Percentiles rank a stretch among this genome's conserved stretches.
Evolutionary conservation across 2,797 vertebrate species (phyloP).

Genomic region (Cynopterus sphinx): DNA sequence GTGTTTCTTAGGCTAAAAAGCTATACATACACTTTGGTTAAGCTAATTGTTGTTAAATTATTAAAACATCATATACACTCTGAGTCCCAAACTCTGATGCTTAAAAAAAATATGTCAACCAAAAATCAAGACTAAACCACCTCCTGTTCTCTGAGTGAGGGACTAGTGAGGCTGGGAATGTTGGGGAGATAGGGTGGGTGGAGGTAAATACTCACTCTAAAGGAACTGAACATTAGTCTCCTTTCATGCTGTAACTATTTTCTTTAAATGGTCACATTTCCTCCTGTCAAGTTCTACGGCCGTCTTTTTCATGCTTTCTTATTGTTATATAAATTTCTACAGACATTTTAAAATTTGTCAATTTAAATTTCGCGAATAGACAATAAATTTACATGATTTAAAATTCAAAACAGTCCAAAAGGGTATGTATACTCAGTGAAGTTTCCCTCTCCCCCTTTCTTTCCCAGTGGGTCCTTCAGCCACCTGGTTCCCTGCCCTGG

Average conservation of each 20-base stretch:
- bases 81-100: background rate
- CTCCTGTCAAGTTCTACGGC: background rate
- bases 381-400: conserved; percentile 17
- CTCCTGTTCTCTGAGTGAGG: background rate
- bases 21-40: background rate
- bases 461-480: background rate
- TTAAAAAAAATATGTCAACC: background rate
- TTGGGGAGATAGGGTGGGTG: background rate
- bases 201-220: background rate
- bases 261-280: conserved; percentile 3
- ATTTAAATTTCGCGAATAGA: conserved; percentile 34
- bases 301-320: conserved; percentile 39
- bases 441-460: background rate
- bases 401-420: conserved; percentile 53
- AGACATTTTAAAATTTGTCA: background rate
- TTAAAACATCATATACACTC: background rate
- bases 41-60: conserved; percentile 18
- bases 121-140: background rate
- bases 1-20: background rate
- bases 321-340: conserved; percentile 22
- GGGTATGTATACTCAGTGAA: background rate
- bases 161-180: background rate
- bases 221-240: background rate
- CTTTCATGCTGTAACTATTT: background rate
- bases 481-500: background rate